These are phyloP conservation scores for Nannoperca australis DNA, from an alignment of 2,797 vertebrate species.

Conservation along the genomic window DNA sequence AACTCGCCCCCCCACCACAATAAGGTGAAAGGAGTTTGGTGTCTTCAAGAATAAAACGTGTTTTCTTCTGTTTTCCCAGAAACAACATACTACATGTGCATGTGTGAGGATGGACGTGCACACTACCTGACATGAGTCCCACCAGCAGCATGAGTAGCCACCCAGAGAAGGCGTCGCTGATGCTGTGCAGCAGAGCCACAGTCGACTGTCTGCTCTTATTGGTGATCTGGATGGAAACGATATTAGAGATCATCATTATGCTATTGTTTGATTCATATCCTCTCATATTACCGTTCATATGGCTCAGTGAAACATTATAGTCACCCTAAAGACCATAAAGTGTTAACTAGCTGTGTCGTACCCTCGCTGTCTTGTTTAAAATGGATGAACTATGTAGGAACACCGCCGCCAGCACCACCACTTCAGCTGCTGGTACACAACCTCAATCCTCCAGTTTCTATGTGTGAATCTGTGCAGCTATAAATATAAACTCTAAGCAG, in stretches of 20 bases:
- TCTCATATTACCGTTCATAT: neutral
- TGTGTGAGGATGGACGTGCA: no score
- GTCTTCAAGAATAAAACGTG: no score
- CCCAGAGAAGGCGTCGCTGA: constrained; percentile 95
- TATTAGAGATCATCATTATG: neutral
- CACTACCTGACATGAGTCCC: constrained; percentile 92
- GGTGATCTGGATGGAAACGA: constrained; percentile 87
- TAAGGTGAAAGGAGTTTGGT: neutral
- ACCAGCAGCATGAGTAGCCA: constrained; percentile 97
- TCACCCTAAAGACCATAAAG: neutral
- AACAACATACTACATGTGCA: neutral
- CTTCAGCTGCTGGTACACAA: neutral
- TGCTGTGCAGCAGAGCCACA: constrained; percentile 88
- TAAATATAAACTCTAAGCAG: constrained; percentile 8
- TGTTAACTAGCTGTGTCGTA: neutral
- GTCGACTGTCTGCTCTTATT: constrained; percentile 93
- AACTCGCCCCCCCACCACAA: no score
- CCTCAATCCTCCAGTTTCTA: neutral
- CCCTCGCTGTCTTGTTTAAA: neutral
- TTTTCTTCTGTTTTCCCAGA: neutral
- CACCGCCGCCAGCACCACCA: neutral
- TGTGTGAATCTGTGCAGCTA: constrained; percentile 4
- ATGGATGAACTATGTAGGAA: neutral
- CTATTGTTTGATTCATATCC: neutral
- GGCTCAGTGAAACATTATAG: no score